Conservation (phyloP, 2,888 invertebrate genomes). For the Microchrysa polita region DNA sequence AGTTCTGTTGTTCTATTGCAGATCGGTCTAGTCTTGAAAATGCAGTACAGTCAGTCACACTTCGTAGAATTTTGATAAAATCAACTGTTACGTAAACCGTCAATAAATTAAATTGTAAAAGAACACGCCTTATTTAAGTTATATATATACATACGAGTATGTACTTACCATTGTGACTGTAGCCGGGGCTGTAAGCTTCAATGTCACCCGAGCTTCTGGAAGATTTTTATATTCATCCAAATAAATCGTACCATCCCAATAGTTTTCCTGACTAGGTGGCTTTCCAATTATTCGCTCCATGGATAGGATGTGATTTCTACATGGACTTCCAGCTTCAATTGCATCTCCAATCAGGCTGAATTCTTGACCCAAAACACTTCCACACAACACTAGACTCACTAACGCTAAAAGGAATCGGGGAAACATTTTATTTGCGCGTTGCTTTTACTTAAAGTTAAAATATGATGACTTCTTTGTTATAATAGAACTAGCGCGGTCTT, state of each 20-base stretch:
- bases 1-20: no score
- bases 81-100: background rate
- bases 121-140: no score
- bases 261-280: slow-evolving; percentile 47
- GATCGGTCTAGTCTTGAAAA: no score
- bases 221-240: slow-evolving; percentile 43
- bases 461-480: no score
- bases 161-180: slow-evolving; percentile 27
- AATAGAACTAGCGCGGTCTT: no score
- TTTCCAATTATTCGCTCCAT: slow-evolving; percentile 35
- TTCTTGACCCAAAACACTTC: background rate
- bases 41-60: no score
- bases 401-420: background rate
- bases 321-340: slow-evolving; percentile 16
- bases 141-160: no score
- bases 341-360: slow-evolving; percentile 29
- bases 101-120: no score
- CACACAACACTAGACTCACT: background rate
- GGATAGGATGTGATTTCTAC: background rate
- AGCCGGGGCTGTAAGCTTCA: slow-evolving; percentile 29
- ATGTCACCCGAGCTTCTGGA: slow-evolving; percentile 27
- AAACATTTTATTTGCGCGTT: background rate
- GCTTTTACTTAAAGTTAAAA: no score
- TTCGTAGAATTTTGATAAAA: background rate
- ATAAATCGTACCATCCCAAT: slow-evolving; percentile 42